Evolutionary conservation across 2,888 invertebrate genomes (phyloP).

Genomic region (Chaitophorus viminalis): DNA sequence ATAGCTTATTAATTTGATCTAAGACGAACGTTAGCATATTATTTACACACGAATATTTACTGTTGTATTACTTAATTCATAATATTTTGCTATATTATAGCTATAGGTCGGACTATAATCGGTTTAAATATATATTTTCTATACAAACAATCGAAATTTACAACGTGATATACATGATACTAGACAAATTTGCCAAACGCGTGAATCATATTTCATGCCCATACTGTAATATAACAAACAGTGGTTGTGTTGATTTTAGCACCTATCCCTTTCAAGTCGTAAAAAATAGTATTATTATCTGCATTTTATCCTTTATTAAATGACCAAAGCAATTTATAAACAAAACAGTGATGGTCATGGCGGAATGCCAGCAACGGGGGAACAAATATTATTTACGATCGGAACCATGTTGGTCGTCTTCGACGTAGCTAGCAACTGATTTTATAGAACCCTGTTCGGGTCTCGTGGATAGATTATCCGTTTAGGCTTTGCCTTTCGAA

Average conservation of each 20-base stretch:
- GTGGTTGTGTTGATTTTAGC: conserved; percentile 17
- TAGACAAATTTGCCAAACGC: not conserved
- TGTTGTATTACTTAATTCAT: too few relatives aligned
- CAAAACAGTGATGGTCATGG: conserved; percentile 13
- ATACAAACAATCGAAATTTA: not conserved
- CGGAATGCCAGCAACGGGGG: not conserved
- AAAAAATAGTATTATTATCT: conserved; percentile 11
- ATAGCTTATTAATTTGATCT: too few relatives aligned
- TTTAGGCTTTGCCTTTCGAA: not conserved
- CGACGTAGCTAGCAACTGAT: not conserved
- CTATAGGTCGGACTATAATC: too few relatives aligned
- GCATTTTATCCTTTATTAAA: conserved; percentile 32
- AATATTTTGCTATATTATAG: too few relatives aligned
- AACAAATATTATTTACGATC: conserved; percentile 36
- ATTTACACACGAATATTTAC: too few relatives aligned
- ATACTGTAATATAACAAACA: too few relatives aligned
- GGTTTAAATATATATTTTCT: too few relatives aligned
- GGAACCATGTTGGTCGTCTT: conserved; percentile 10
- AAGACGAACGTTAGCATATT: too few relatives aligned
- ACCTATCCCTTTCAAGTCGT: conserved; percentile 7
- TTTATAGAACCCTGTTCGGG: not conserved
- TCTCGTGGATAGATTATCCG: not conserved
- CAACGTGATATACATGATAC: not conserved
- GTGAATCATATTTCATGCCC: not conserved
- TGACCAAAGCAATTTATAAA: conserved; percentile 19